Evolutionary conservation across 30 jellyfish, hydroid and myxozoan species (phyloP).

Genomic region (Cassiopea andromeda): DNA sequence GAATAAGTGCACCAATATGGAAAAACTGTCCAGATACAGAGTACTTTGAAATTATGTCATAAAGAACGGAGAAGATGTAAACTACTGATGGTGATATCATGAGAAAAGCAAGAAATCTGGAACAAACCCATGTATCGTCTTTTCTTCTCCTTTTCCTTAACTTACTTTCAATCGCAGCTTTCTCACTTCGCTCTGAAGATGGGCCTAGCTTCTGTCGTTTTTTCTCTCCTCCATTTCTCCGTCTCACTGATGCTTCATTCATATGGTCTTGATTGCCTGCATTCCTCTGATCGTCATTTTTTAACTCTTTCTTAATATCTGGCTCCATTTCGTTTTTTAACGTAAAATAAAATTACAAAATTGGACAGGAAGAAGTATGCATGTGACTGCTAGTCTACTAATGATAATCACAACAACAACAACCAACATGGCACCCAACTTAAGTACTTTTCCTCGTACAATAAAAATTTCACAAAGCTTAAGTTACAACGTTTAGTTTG

Average conservation of each 20-base stretch:
- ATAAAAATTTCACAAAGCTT: too few species aligned
- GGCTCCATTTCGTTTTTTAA: not conserved
- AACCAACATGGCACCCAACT: too few species aligned
- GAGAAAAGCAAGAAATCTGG: slow-evolving; percentile 47
- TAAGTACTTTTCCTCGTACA: too few species aligned
- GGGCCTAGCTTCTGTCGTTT: slow-evolving; percentile 20
- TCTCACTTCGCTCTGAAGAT: not conserved
- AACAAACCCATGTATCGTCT: slow-evolving; percentile 34
- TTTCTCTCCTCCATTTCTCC: not conserved
- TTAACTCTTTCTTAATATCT: not conserved
- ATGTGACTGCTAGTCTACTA: too few species aligned
- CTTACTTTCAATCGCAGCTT: slow-evolving; percentile 1
- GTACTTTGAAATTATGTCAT: slow-evolving; percentile 39
- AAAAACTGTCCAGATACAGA: slow-evolving; percentile 48
- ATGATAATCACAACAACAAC: too few species aligned
- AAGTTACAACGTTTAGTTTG: too few species aligned
- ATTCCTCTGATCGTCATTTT: not conserved
- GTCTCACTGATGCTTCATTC: not conserved
- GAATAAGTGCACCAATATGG: slow-evolving; percentile 37
- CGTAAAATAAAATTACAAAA: not conserved
- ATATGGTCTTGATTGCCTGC: not conserved
- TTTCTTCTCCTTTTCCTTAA: slow-evolving; percentile 33
- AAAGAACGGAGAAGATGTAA: slow-evolving; percentile 37
- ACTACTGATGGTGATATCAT: slow-evolving; percentile 61
- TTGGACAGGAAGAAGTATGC: not conserved